A percentile compares a stretch with the other conserved stretches of the same genome.
phyloP scores from a whole-genome alignment of 2,888 invertebrate species.

The Epicampocera succincta region DNA sequence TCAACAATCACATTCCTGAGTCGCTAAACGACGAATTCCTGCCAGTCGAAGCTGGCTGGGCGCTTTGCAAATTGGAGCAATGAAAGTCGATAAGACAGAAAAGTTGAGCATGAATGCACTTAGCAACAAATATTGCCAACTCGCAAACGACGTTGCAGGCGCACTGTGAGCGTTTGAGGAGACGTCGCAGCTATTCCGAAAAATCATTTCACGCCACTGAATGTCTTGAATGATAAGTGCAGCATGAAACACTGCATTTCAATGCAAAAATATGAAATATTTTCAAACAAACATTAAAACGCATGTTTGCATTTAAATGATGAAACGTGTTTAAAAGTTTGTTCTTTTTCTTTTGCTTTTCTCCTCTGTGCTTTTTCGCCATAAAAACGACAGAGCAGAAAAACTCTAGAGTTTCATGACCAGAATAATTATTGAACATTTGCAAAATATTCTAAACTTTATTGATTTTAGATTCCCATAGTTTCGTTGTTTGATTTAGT shows the following conservation, averaged over 20 bases:
- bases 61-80: conserved; percentile 38
- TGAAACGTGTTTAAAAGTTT: conserved; percentile 47
- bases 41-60: background rate
- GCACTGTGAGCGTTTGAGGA: background rate
- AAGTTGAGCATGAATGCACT: conserved; percentile 1
- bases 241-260: conserved; percentile 23
- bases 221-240: conserved; percentile 43
- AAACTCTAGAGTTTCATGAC: conserved; percentile 30
- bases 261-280: conserved; percentile 36
- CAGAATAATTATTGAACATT: conserved; percentile 38
- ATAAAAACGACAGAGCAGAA: conserved; percentile 7
- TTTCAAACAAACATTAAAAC: conserved; percentile 48
- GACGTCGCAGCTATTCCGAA: conserved; percentile 21
- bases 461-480: background rate
- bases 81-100: conserved; percentile 32
- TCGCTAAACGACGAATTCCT: no score
- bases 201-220: background rate
- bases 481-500: conserved; percentile 4
- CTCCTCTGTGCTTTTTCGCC: no score
- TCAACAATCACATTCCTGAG: no score
- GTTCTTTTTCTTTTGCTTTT: conserved; percentile 1
- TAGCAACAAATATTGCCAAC: conserved; percentile 44
- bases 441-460: background rate
- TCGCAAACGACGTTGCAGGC: background rate
- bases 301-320: conserved; percentile 54